Evolutionary conservation across 1,140 invertebrate genomes (phyloP).

Genomic region (Bombus consobrinus): DNA sequence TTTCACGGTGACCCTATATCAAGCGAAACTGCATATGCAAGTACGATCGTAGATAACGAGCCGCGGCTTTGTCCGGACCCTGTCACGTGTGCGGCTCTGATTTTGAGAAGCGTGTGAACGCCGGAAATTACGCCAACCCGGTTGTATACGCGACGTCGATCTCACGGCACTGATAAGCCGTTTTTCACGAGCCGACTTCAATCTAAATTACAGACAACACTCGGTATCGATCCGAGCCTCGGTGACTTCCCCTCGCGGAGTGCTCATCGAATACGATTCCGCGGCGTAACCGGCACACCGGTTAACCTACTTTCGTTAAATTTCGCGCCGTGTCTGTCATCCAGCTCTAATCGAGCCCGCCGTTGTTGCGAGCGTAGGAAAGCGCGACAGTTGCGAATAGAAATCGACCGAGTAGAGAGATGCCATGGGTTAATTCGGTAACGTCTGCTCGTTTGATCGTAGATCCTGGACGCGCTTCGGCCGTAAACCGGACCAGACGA

Average conservation of each 20-base stretch:
- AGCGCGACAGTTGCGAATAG: slow-evolving; percentile 8
- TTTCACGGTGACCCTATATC: slow-evolving; percentile 64
- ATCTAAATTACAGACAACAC: slow-evolving; percentile 44
- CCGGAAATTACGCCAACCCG: slow-evolving; percentile 64
- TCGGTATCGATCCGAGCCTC: slow-evolving; percentile 24
- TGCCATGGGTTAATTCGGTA: neutral
- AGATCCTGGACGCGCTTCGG: neutral
- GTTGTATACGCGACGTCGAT: slow-evolving; percentile 41
- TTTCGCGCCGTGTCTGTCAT: slow-evolving; percentile 32
- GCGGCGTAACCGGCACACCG: slow-evolving; percentile 20
- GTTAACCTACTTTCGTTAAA: slow-evolving; percentile 55
- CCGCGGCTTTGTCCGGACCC: slow-evolving; percentile 59
- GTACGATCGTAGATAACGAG: slow-evolving; percentile 69
- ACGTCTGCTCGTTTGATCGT: no score
- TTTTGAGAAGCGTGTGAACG: slow-evolving; percentile 60
- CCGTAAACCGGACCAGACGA: no score
- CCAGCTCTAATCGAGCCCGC: slow-evolving; percentile 37
- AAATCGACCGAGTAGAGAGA: neutral
- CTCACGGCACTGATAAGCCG: slow-evolving; percentile 36
- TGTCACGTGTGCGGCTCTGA: slow-evolving; percentile 59
- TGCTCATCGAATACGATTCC: slow-evolving; percentile 39
- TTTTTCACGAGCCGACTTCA: slow-evolving; percentile 54
- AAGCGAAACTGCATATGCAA: slow-evolving; percentile 66
- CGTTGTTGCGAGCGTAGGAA: slow-evolving; percentile 8
- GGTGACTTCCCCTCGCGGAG: neutral